Evolutionary conservation across 1,140 invertebrate genomes (phyloP), one percentile per base, ranked within the genome.

Genomic region (Zelostemma sp.): DNA sequence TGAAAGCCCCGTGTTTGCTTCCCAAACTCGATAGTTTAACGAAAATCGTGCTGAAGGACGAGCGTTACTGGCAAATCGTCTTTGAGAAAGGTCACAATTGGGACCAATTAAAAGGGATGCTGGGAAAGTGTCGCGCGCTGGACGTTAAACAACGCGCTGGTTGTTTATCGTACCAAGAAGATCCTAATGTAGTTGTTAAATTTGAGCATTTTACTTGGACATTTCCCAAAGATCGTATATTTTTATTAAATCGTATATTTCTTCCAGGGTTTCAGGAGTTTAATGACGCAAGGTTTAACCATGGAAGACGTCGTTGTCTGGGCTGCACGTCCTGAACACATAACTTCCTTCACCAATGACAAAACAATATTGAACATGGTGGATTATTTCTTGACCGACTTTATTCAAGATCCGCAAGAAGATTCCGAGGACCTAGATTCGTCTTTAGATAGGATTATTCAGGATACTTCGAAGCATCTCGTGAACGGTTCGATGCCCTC

Each of bases 131-230:
- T 31, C 90, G 91, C 41, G 90, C 89, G 19, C 85, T 98, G 9
- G 91, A 92, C 76, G 92, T 97, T 0, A 97, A 97, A 80, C 94
- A 96, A 78, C 90, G 92, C 75, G 94, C 94, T 11, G 95, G 95
- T 1, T 95, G 94, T 82, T 87, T 97, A 0, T 94, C 95, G 0
- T 95, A 97, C 81, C 76, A 90, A 1, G 93, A 95, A 81, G 95
- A 97, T 86, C 95, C 95, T 9, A 90, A 95, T 79, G 82, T 84
- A 79, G 19, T n/a, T n/a, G n/a, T n/a, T n/a, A n/a, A n/a, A n/a
- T n/a, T n/a, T n/a, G 48, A 28, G 33, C 11, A 38, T 21, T 47
- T 41, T 56, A n/a, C n/a, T n/a, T n/a, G n/a, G n/a, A n/a, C n/a
- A n/a, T n/a, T n/a, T n/a, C n/a, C n/a, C n/a, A n/a, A n/a, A n/a